Evolutionary conservation across 2,888 invertebrate species (phyloP), one percentile per base, ranked within the genome.

Genomic region (Ommatoiulus sabulosus): DNA sequence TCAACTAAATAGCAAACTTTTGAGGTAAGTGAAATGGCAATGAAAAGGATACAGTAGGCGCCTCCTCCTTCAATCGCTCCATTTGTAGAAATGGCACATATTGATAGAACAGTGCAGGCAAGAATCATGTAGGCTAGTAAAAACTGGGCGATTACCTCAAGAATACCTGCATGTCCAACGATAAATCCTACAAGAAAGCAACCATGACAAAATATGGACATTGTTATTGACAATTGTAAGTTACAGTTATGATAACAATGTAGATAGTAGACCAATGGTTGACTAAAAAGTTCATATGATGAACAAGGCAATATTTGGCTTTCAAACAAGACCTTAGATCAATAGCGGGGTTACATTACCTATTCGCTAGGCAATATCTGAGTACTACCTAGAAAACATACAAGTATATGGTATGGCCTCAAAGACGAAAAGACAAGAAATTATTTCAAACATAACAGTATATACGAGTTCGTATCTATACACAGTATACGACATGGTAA

Each of bases 11-110:
- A n/a, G 17, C 48, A 52, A 52, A 87, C 10, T 24, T n/a, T 17
- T 17, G 10, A n/a, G 24, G 10, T 44, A 44, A n/a, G 35, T 46
- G 35, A 44, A 88, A 85, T 2, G 43, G 43, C 43, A 88, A 35
- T 57, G 80, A 12, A 90, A 92, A 93, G 93, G 97, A 97, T 96
- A 99, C 99, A 99, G 92, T 99, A 99, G 80, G 99, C 99, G 17
- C 99, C 99, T 0, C 99, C 99, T 10, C 99, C 99, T 94, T 99
- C 98, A 0, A 99, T 97, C 44, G 99, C 99, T 24, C 99, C 99
- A 94, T 99, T 99, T 48, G 99, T 99, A 1, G 98, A 99, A 92
- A 99, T 98, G 52, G 99, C 99, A 93, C 99, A 99, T 87, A 99
- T 97, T 0, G 99, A 99, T 48, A 97, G 96, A 0, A 99, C 98